Conservation (phyloP, 1,140 invertebrate genomes). For the Drosophila azteca region DNA sequence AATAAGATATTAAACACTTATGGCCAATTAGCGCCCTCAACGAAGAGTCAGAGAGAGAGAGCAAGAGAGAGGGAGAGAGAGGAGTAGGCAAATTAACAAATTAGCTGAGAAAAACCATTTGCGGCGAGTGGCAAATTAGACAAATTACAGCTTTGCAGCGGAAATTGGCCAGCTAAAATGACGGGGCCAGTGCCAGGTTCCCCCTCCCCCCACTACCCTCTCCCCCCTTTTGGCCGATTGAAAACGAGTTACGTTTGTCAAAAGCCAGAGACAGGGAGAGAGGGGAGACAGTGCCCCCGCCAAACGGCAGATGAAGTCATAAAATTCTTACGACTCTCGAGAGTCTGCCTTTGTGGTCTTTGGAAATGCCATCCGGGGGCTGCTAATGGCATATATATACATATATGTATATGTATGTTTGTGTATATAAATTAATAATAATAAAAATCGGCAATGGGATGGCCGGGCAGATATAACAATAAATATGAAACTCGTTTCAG, state of each 20-base stretch:
- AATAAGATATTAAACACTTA: constrained; percentile 72
- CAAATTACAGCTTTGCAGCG: constrained; percentile 63
- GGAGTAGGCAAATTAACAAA: constrained; percentile 69
- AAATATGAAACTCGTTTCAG: constrained; percentile 53
- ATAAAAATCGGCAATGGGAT: constrained; percentile 10
- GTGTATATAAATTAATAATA: constrained; percentile 48
- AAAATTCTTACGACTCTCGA: constrained; percentile 71
- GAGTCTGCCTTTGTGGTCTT: constrained; percentile 15
- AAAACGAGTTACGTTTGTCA: constrained; percentile 58
- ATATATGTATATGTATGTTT: constrained; percentile 31
- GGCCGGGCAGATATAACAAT: constrained; percentile 10
- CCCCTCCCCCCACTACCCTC: too few relatives aligned
- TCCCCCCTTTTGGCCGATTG: constrained; percentile 46
- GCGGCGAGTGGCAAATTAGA: constrained; percentile 64
- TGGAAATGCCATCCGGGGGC: constrained; percentile 30
- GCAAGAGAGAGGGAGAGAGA: constrained; percentile 28
- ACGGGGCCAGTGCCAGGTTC: constrained; percentile 15
- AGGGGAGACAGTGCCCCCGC: constrained; percentile 41
- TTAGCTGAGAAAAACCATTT: constrained; percentile 70
- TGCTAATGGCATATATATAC: constrained; percentile 35
- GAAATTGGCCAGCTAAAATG: constrained; percentile 29
- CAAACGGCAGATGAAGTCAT: constrained; percentile 72
- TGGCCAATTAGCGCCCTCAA: constrained; percentile 60
- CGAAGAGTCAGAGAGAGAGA: constrained; percentile 21
- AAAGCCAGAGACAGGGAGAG: too few relatives aligned